A percentile compares a stretch with the other conserved stretches of the same genome.
Evolutionary conservation across 2,888 invertebrate genomes (phyloP).

Genomic region (Nymphalis urticae): DNA sequence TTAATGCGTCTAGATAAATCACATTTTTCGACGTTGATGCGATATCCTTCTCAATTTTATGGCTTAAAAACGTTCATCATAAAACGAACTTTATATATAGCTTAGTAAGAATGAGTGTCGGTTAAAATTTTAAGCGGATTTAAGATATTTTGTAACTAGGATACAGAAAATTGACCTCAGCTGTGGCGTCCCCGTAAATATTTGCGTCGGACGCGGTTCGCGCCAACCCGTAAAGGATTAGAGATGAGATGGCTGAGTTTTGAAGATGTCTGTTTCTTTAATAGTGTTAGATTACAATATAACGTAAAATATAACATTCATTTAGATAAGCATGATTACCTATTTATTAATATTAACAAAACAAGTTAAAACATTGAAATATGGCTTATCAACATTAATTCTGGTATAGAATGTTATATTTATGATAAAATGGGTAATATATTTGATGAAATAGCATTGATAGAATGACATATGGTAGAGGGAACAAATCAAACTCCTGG

Average conservation of each 20-base stretch:
- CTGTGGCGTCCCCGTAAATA: slow-evolving; percentile 74
- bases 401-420: too few species aligned
- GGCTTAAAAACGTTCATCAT: slow-evolving; percentile 35
- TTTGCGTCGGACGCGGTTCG: slow-evolving; percentile 69
- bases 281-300: slow-evolving; percentile 19
- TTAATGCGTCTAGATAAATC: slow-evolving; percentile 53
- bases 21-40: slow-evolving; percentile 50
- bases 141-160: slow-evolving; percentile 47
- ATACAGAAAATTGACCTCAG: slow-evolving; percentile 74
- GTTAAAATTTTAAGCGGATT: slow-evolving; percentile 27
- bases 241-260: slow-evolving; percentile 59
- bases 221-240: slow-evolving; percentile 71
- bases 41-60: slow-evolving; percentile 56
- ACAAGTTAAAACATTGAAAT: too few species aligned
- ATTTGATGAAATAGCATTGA: too few species aligned
- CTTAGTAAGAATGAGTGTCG: slow-evolving; percentile 38
- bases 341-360: background rate
- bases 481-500: too few species aligned
- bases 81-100: slow-evolving; percentile 41
- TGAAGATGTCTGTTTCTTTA: slow-evolving; percentile 41
- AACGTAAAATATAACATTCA: background rate
- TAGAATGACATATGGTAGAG: too few species aligned
- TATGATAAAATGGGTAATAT: too few species aligned
- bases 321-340: background rate
- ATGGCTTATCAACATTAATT: too few species aligned